Evolutionary conservation across 2,797 vertebrate species (phyloP), one percentile per base, ranked within the genome.

Genomic region (Pseudotriccus pelzelni): DNA sequence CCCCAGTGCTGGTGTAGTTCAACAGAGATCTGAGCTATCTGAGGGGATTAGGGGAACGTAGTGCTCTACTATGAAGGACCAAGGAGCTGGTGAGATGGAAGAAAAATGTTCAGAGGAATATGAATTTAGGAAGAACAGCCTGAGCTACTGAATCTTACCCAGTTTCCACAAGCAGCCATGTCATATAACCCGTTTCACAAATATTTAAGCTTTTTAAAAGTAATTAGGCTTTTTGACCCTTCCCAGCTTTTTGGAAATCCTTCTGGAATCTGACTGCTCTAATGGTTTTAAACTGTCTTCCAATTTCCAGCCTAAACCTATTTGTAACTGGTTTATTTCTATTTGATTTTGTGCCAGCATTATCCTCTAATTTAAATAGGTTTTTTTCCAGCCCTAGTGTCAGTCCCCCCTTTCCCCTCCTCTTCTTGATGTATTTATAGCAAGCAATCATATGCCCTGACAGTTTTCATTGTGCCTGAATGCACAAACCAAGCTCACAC

Each of bases 391-490:
- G 46, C 23, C 28, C 41, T 75, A 23, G n/a, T 87, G 76, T 87
- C 49, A 84, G 49, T 85, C 30, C 27, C 44, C 41, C 2, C 0
- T 86, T 83, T 60, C 64, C 53, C 58, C 49, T 91, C 76, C 87
- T 64, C n/a, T 87, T 36, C 32, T 64, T 20, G 4, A 47, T 94
- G 23, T 93, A 96, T 95, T 96, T 94, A 90, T 92, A 95, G 89
- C 69, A 94, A 88, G 76, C 18, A 94, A 84, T 96, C 94, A 88
- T 72, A 94, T 88, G 85, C 89, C 87, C 91, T 95, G 93, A 87
- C 93, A 94, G 82, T 53, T 95, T 94, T 94, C 82, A 90, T 94
- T 95, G 88, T 94, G 91, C 91, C 68, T 78, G 69, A 94, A 72
- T 86, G 83, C 93, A 91, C 91, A 95, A 92, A 63, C 73, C 73